Evolutionary conservation across 2,888 invertebrate genomes (phyloP), one percentile per base, ranked within the genome.

Genomic region (Erebia ligea): DNA sequence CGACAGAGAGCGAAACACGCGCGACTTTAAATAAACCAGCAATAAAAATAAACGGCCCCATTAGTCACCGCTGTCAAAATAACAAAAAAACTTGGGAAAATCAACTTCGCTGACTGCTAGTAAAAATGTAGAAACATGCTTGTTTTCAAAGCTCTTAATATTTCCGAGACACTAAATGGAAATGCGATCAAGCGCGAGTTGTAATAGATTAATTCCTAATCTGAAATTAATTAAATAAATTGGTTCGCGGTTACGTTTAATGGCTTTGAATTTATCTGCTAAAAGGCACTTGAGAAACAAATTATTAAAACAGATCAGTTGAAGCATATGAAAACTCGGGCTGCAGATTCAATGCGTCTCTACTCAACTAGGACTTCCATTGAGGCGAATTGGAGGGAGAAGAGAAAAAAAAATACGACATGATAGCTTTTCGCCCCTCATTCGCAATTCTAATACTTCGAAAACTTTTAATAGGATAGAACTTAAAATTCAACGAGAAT

Each of bases 391-490:
- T 74, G 81, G 85, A 86, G 84, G 83, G 82, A 85, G 84, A 84
- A 83, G 76, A 75, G 74, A 83, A 81, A 86, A 88, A 91, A 91
- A 89, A n/a, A n/a, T n/a, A 88, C 84, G 84, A 85, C 86, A 84
- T 85, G 88, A 90, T 91, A 88, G 91, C 90, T 91, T 90, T 89
- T 88, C 88, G 84, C 89, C 91, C 89, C 90, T 92, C 90, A 89
- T 92, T 91, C 88, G 85, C 86, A 91, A 90, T 92, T 92, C 91
- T 89, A 90, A 92, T 92, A 91, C 91, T 91, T 83, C 82, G 79
- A 86, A 89, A 92, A 93, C 90, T 93, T 93, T 92, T 92, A 92
- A 92, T 92, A 91, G 90, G 92, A 91, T 92, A 88, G 87, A 86
- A 90, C 87, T 92, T 90, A 87, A 91, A 88, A 90, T 90, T 92